A percentile compares a stretch with the other conserved stretches of the same genome.
Evolutionary conservation across 2,888 invertebrate genomes (phyloP).

Genomic region (Eristalis tenax): DNA sequence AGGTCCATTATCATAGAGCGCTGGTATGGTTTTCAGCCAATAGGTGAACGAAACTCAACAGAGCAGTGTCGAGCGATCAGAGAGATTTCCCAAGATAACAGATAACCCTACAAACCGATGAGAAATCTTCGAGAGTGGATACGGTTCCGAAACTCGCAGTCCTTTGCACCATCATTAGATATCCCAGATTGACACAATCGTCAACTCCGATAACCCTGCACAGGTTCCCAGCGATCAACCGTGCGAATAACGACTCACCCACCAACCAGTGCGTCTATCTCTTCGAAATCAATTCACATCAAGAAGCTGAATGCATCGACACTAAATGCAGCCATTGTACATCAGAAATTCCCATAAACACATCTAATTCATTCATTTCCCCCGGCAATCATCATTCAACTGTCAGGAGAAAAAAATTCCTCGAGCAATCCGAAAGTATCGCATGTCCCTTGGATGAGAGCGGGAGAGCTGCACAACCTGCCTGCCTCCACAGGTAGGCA

Average conservation of each 20-base stretch:
- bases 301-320: not conserved
- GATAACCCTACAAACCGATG: too few species aligned
- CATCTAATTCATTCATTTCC: conserved; percentile 34
- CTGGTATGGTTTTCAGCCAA: too few species aligned
- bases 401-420: conserved; percentile 28
- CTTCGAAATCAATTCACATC: not conserved
- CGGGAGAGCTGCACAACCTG: conserved; percentile 13
- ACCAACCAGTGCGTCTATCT: not conserved
- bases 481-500: conserved; percentile 45
- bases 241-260: not conserved
- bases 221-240: not conserved
- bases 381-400: conserved; percentile 42
- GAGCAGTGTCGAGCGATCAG: too few species aligned
- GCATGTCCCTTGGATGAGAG: conserved; percentile 29
- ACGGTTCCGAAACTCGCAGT: too few species aligned
- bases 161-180: too few species aligned
- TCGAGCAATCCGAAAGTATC: conserved; percentile 47
- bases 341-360: conserved; percentile 40
- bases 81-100: too few species aligned
- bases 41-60: too few species aligned
- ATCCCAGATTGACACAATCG: not conserved
- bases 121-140: too few species aligned
- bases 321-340: conserved; percentile 1
- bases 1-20: too few species aligned
- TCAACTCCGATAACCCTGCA: not conserved